A percentile compares a stretch with the other conserved stretches of the same genome.
Evolutionary conservation across 1,140 invertebrate genomes (phyloP).

Genomic region (Saccostrea echinata): DNA sequence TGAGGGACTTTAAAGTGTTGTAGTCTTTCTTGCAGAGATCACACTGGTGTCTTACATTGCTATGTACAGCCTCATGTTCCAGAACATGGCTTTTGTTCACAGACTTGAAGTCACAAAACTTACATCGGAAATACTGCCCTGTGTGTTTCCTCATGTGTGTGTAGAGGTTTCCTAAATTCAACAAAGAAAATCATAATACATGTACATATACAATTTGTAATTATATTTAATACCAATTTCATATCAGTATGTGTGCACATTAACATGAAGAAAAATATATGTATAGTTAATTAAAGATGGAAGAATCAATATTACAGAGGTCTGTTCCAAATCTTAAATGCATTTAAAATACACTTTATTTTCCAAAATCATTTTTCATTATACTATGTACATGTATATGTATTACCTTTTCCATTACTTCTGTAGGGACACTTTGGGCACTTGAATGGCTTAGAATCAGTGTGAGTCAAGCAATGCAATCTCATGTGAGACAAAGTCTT

Average conservation of each 20-base stretch:
- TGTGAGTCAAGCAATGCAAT: constrained; percentile 79
- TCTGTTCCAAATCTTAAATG: not conserved
- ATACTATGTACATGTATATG: not conserved
- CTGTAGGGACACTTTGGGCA: constrained; percentile 78
- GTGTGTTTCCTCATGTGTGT: constrained; percentile 81
- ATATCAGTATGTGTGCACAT: not conserved
- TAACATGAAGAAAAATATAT: not conserved
- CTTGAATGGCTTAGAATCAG: constrained; percentile 78
- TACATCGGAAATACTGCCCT: constrained; percentile 78
- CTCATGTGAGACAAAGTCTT: constrained; percentile 79
- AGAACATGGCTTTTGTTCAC: constrained; percentile 79
- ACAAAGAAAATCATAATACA: not conserved
- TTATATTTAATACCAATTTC: not conserved
- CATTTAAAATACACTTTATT: not conserved
- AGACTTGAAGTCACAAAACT: constrained; percentile 76
- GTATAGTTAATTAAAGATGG: not conserved
- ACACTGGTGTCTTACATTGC: constrained; percentile 72
- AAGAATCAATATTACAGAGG: not conserved
- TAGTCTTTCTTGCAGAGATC: constrained; percentile 78
- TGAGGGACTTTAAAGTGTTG: constrained; percentile 79
- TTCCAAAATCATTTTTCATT: not conserved
- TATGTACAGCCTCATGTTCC: constrained; percentile 78
- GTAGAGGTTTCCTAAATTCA: constrained; percentile 77
- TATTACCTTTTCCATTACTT: constrained; percentile 78
- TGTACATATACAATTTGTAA: not conserved